Evolutionary conservation across 2,888 invertebrate species (phyloP).

Genomic region (Ditula angustiorana): DNA sequence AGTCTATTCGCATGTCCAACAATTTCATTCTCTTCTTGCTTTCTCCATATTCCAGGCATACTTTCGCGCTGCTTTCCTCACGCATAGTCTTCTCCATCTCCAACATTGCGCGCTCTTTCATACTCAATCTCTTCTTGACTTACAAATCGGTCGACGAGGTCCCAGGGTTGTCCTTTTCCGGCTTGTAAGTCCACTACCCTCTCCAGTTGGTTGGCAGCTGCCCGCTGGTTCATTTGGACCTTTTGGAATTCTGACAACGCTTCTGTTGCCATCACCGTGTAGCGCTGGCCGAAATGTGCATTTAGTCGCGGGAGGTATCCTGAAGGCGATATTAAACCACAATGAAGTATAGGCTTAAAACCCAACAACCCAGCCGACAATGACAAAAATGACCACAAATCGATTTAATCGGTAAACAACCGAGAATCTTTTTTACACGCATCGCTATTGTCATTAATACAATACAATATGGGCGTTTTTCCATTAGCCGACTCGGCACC

Average conservation of each 20-base stretch:
- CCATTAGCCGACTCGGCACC: too few species aligned
- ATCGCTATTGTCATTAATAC: too few species aligned
- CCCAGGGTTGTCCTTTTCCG: constrained; percentile 87
- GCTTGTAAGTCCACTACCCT: constrained; percentile 86
- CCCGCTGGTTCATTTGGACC: constrained; percentile 85
- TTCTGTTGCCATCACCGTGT: constrained; percentile 89
- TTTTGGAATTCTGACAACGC: constrained; percentile 90
- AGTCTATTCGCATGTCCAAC: background rate
- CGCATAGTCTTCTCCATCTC: constrained; percentile 24
- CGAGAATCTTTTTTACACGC: too few species aligned
- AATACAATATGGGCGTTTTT: too few species aligned
- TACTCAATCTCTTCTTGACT: constrained; percentile 50
- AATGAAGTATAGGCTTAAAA: too few species aligned
- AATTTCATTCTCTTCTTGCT: background rate
- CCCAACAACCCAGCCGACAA: too few species aligned
- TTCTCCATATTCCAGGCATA: constrained; percentile 46
- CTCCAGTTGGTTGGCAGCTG: constrained; percentile 85
- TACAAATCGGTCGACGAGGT: constrained; percentile 87
- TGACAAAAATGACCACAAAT: too few species aligned
- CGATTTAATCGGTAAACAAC: too few species aligned
- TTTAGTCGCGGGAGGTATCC: constrained; percentile 89
- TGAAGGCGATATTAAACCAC: too few species aligned
- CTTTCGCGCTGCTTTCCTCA: constrained; percentile 43
- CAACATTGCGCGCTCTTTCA: too few species aligned
- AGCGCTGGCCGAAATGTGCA: constrained; percentile 89